phyloP scores from a whole-genome alignment of 2,888 invertebrate genomes.

The Trissolcus japonicus region DNA sequence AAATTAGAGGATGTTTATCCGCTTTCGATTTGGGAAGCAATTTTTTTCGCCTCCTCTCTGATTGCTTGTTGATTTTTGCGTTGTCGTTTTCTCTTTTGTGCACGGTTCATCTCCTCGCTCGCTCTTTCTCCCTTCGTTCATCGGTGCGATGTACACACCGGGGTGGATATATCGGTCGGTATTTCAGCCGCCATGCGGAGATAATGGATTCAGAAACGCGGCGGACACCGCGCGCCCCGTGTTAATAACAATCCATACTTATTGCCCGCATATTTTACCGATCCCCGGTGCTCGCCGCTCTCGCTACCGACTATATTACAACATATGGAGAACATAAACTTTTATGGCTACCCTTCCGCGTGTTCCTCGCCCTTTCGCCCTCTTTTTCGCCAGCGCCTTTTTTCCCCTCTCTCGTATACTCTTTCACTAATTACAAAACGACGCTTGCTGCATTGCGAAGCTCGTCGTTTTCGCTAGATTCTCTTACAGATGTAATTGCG shows the following conservation, averaged over 20 bases:
- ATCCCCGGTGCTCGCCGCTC: conserved; percentile 72
- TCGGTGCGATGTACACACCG: conserved; percentile 71
- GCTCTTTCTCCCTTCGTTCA: conserved; percentile 34
- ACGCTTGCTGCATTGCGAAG: conserved; percentile 53
- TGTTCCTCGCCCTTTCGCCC: conserved; percentile 61
- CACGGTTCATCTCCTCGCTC: not conserved
- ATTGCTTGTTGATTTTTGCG: conserved; percentile 32
- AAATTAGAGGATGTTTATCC: not conserved
- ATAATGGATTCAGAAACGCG: conserved; percentile 77
- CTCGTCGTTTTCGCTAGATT: conserved; percentile 26
- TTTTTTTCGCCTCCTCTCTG: not conserved
- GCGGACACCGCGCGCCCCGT: conserved; percentile 76
- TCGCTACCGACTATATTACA: conserved; percentile 75
- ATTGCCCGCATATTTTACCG: conserved; percentile 77
- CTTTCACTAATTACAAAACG: conserved; percentile 69
- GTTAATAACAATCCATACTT: conserved; percentile 77
- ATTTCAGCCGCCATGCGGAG: conserved; percentile 77
- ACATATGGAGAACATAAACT: conserved; percentile 77
- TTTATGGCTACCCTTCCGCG: conserved; percentile 76
- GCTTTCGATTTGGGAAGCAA: not conserved
- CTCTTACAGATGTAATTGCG: conserved; percentile 46
- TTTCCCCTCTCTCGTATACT: conserved; percentile 56
- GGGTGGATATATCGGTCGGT: conserved; percentile 76
- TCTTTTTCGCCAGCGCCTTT: conserved; percentile 54
- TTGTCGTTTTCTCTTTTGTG: not conserved